phyloP scores from a whole-genome alignment of 2,797 vertebrate genomes.

The Lateolabrax maculatus region DNA sequence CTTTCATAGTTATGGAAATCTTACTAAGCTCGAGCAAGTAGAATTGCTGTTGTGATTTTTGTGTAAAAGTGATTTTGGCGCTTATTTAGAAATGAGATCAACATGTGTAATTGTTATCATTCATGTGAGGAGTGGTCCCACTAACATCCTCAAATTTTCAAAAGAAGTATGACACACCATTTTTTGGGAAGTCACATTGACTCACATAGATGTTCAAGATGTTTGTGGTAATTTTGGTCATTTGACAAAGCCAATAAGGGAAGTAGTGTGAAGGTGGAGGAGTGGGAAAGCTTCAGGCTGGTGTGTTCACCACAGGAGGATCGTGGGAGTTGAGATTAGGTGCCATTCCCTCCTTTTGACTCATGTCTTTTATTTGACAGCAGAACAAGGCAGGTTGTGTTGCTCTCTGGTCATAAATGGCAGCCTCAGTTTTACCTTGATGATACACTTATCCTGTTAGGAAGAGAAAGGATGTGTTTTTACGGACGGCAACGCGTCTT shows the following conservation, averaged over 20 bases:
- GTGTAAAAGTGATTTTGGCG: not conserved
- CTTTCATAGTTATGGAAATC: not conserved
- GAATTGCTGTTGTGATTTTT: not conserved
- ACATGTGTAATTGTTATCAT: not conserved
- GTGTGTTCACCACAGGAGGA: not conserved
- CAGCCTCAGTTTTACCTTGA: conserved; percentile 21
- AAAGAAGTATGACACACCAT: not conserved
- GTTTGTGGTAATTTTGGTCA: not conserved
- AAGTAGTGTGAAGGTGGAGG: not conserved
- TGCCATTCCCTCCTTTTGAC: conserved; percentile 2
- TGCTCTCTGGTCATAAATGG: conserved; percentile 18
- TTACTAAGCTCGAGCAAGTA: no score
- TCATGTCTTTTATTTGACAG: conserved; percentile 6
- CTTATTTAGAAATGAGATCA: not conserved
- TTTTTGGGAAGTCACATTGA: not conserved
- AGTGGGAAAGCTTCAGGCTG: not conserved
- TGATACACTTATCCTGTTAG: conserved; percentile 12
- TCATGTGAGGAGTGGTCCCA: not conserved
- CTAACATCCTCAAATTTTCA: not conserved
- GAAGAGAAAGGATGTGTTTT: conserved; percentile 14
- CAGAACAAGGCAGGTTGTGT: conserved; percentile 25
- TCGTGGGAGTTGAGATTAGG: not conserved
- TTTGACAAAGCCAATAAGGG: not conserved
- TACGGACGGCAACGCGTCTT: no score
- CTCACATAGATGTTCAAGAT: conserved; percentile 1